Evolutionary conservation across 2,888 invertebrate genomes (phyloP), one percentile per base, ranked within the genome.

Genomic region (Chrysina gloriosa): DNA sequence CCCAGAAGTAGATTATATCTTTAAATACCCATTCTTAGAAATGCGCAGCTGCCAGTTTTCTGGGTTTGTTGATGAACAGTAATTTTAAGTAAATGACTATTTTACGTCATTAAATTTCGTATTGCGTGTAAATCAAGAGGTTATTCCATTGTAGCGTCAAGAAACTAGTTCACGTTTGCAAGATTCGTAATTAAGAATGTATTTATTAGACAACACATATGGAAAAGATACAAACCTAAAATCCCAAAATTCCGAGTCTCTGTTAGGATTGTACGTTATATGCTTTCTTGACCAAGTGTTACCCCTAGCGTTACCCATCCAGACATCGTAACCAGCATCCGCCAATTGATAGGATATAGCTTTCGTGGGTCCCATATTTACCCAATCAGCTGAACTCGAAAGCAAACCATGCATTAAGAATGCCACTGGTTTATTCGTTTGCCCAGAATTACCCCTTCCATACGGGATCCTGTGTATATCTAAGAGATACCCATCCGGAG

Each of bases 221-320:
- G n/a, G n/a, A n/a, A n/a, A n/a, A n/a, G n/a, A 14, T 7, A 42
- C 39, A 2, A 39, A 64, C 56, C 47, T 68, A 29, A 68, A 77
- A 50, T 72, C 67, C 76, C 76, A 77, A 64, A 73, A 77, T 23
- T 69, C 61, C 68, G 48, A 63, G 21, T 67, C 48, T 14, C 54
- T 34, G n/a, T 67, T 66, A 6, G 71, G 69, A 47, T 71, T 56
- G n/a, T 78, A 75, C 7, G 77, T 81, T 4, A 81, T 75, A 74
- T 89, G 89, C 11, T 80, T 79, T 61, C 82, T 82, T 9, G 85
- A 84, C 75, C 88, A 89, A 1, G 83, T 84, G 76, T 88, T 89
- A 34, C 89, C 89, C n/a, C 89, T 80, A 34, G 82, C 83, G 75
- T 90, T 90, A 0, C 87, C 87, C 75, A 89, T 73, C 89, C 89